Evolutionary conservation across 2,888 invertebrate species (phyloP), one percentile per base, ranked within the genome.

Genomic region (Drosophila atroscutellata): DNA sequence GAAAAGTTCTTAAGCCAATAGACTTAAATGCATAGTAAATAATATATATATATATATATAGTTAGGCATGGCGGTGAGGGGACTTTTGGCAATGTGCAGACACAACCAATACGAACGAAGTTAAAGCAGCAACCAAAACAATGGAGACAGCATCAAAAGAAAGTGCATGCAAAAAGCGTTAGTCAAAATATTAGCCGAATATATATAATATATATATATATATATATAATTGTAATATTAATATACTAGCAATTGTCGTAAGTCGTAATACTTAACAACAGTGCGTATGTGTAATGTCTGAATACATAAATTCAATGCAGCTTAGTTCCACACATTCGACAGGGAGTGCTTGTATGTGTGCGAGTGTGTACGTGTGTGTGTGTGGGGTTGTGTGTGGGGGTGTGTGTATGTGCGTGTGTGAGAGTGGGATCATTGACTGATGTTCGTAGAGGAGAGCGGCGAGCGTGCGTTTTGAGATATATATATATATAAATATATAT

Each of bases 151-250:
- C 51, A 72, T 67, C 55, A 74, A 70, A 63, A 74, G 71, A 70
- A 63, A 74, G 71, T 47, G 74, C 65, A 74, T 28, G 39, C 56
- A 56, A 39, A 30, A 68, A 52, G 85, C 76, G 81, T 80, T 87
- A 84, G 87, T 75, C 58, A 70, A 88, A 85, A 83, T 77, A 74
- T 74, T 87, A 87, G 77, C 77, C 74, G 67, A 82, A 83, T 68
- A 75, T 28, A 69, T 36, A 67, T 32, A 70, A 68, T 28, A 63
- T 34, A 64, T 26, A 64, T 42, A 69, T 32, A 60, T 55, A 64
- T 60, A 66, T 63, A 60, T 66, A 66, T 81, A 79, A 73, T 63
- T 75, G 57, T 72, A 72, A 63, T 69, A 56, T 52, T 71, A 80
- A 72, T 50, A 47, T 64, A 72, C 76, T 80, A 72, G 70, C 68